A percentile compares a stretch with the other conserved stretches of the same genome.
These are phyloP conservation scores for Megaceryle maxima DNA, from an alignment of 2,113 vertebrate genomes.

Conservation along the genomic window DNA sequence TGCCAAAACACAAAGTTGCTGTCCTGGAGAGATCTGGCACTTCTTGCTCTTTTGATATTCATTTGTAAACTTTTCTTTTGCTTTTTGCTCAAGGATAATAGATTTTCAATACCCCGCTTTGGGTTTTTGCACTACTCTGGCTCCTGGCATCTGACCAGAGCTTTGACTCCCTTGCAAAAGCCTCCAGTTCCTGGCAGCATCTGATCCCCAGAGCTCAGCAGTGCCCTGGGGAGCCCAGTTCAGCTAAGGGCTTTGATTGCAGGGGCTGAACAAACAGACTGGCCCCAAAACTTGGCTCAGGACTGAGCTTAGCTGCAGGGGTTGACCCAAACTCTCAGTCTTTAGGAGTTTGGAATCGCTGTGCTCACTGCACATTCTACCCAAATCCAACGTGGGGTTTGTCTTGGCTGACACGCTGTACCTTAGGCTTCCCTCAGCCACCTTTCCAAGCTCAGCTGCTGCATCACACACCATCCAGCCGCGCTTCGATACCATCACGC, in stretches of 20 bases:
- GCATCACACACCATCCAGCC: accelerated
- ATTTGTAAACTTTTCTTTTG: background rate
- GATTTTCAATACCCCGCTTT: background rate
- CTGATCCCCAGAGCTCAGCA: background rate
- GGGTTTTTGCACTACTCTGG: background rate
- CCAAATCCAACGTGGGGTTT: background rate
- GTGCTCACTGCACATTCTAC: background rate
- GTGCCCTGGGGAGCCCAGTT: background rate
- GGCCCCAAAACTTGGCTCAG: background rate
- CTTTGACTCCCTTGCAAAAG: background rate
- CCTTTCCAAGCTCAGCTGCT: background rate
- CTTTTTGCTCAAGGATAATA: background rate
- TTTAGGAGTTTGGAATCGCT: accelerated
- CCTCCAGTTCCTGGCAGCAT: background rate
- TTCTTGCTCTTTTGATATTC: background rate
- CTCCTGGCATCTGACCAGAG: background rate
- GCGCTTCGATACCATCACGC: accelerated
- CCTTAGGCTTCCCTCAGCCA: background rate
- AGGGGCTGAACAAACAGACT: background rate
- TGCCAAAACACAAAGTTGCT: background rate
- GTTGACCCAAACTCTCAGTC: background rate
- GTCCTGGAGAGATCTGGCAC: background rate
- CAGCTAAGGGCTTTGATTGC: background rate
- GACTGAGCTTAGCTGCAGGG: background rate
- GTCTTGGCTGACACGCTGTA: background rate